Evolutionary conservation across 2,113 vertebrate species (phyloP).

Genomic region (Ptyas mucosa): DNA sequence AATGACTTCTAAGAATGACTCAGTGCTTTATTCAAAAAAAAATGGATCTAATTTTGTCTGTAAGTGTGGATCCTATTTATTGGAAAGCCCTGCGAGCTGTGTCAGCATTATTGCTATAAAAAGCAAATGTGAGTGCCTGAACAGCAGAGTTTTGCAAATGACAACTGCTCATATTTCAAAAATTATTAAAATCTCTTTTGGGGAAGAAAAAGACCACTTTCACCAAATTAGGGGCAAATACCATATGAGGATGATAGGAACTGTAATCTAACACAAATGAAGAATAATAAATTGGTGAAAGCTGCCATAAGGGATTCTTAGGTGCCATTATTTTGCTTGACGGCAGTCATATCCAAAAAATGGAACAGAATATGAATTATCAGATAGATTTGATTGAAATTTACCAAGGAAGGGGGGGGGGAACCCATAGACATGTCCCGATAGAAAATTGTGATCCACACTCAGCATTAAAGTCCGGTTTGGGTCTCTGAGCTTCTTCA

Average conservation of each 20-base stretch:
- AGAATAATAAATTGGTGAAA: background rate
- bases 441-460: background rate
- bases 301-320: slow-evolving; percentile 18
- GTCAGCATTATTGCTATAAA: slow-evolving; percentile 1
- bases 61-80: background rate
- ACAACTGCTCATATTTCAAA: slow-evolving; percentile 11
- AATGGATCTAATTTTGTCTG: background rate
- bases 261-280: background rate
- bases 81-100: background rate
- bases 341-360: slow-evolving; percentile 4
- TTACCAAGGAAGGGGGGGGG: background rate
- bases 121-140: background rate
- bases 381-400: slow-evolving; percentile 14
- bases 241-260: background rate
- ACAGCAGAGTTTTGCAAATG: background rate
- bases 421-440: background rate
- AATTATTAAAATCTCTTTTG: background rate
- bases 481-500: background rate
- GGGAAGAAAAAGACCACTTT: background rate
- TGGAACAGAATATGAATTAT: background rate
- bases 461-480: background rate
- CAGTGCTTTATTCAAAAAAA: background rate
- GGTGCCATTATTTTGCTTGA: slow-evolving; percentile 19
- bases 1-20: background rate
- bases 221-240: background rate